Evolutionary conservation across 1,140 invertebrate species (phyloP).

Genomic region (Temnothorax nylanderi): DNA sequence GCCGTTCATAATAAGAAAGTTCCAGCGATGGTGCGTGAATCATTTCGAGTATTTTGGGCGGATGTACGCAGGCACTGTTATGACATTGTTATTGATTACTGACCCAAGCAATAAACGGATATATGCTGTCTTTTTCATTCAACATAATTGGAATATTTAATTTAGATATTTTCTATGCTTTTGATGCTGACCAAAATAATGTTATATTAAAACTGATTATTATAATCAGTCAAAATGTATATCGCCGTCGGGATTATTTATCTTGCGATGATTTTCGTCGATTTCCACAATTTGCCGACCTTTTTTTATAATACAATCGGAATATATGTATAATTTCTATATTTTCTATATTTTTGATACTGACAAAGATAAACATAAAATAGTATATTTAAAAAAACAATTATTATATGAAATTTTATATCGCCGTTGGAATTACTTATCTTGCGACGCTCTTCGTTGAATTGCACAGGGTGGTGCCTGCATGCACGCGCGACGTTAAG

Average conservation of each 20-base stretch:
- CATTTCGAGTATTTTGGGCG: slow-evolving; percentile 21
- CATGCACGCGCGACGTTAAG: neutral
- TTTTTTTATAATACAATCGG: neutral
- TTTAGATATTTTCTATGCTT: neutral
- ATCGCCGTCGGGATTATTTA: neutral
- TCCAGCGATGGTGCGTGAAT: slow-evolving; percentile 17
- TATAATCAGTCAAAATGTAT: neutral
- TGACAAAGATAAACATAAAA: neutral
- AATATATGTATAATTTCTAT: neutral
- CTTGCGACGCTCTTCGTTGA: neutral
- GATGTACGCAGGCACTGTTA: neutral
- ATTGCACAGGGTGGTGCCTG: neutral
- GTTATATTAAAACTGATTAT: neutral
- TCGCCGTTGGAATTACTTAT: neutral
- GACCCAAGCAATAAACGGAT: neutral
- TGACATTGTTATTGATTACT: neutral
- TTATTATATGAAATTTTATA: neutral
- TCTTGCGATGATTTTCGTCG: neutral
- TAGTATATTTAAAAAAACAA: neutral
- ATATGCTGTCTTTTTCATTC: neutral
- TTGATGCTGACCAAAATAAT: neutral
- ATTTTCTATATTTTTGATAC: neutral
- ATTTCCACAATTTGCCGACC: too few species aligned
- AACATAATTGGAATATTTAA: neutral
- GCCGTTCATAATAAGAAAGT: neutral